Base-by-base conservation (phyloP, 2,888 invertebrate genomes). In the Bombyx huttoni region DNA sequence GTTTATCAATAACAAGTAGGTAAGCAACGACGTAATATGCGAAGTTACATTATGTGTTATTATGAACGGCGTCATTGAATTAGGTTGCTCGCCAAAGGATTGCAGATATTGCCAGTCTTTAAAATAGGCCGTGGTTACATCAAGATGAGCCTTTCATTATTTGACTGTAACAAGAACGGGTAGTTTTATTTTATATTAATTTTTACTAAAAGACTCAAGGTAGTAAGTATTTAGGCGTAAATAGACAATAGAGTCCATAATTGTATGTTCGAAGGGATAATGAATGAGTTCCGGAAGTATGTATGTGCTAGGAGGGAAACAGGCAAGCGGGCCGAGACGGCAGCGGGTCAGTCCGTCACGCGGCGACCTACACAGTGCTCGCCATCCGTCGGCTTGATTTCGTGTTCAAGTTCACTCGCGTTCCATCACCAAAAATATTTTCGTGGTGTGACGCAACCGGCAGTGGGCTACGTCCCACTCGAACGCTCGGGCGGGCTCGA, bases 341-440 rank as follows among this genome's bases (percentile, higher is more conserved):
- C 75, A 80, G 78, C 81, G 70, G 83, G 82, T 82, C 84, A 82
- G 65, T 78, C 78, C 78, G 82, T 72, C 82, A 79, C 78, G 74
- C 77, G 76, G 78, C 81, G 81, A 78, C 78, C 79, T 80, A 81
- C 73, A 78, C 75, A 70, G 72, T 70, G 73, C 72, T 70, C 67
- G 78, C 78, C 75, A 78, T 78, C 83, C 83, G 83, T 85, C 83
- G 82, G 81, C 81, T 84, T 71, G 73, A 75, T 72, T 85, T 82
- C 79, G 82, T 86, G 83, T 85, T 86, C 87, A 87, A 87, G 86
- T 87, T 87, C 85, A 87, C 75, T 81, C 78, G 81, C 81, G 84
- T 81, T 85, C 87, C 85, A 87, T 87, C 84, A 86, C 86, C 87
- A 77, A 86, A 88, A 86, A 88, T 88, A 88, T 88, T 87, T 88